Evolutionary conservation across 2,888 invertebrate genomes (phyloP), one percentile per base, ranked within the genome.

Genomic region (Drosophila planitibia): DNA sequence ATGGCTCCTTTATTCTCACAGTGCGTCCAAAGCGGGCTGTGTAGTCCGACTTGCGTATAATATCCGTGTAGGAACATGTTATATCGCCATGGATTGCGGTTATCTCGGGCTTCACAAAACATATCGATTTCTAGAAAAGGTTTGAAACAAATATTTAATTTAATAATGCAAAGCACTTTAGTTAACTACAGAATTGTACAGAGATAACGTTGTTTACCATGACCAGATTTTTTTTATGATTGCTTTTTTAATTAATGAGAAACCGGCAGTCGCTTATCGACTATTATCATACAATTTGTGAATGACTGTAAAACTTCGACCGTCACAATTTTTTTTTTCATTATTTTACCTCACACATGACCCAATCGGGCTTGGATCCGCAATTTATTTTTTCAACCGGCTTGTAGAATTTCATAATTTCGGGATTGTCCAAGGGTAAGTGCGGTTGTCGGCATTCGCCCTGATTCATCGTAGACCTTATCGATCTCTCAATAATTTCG

Each of bases 351-450:
- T 95, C 94, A 81, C 97, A 96, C 82, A 94, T 94, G 2, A 98
- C 97, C 98, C 98, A 98, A 44, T 93, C 94, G 74, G 93, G 94
- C 10, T 68, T 77, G 88, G 90, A 93, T 16, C 94, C 94, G 91
- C 98, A 98, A 19, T 94, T 93, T 4, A 98, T 94, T 68, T 89
- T 86, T 0, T 95, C 95, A 0, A 95, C 94, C 19, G 95, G 94
- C 16, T 95, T 92, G 70, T 97, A 95, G 84, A 96, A 97, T 90
- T 95, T 95, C 93, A 95, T 96, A 41, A 98, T 96, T 84, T 96
- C 96, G 10, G 96, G 95, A 74, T 96, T 95, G 85, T 95, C 94
- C 39, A 96, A 93, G 10, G 96, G 95, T 70, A 97, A 92, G 59
- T 94, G 92, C 0, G 97, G 96, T 82, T 95, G 95, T 78, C 95